A percentile compares a stretch with the other conserved stretches of the same genome.
phyloP scores from a whole-genome alignment of 2,888 invertebrate species.

The Blastobasis lacticolella region DNA sequence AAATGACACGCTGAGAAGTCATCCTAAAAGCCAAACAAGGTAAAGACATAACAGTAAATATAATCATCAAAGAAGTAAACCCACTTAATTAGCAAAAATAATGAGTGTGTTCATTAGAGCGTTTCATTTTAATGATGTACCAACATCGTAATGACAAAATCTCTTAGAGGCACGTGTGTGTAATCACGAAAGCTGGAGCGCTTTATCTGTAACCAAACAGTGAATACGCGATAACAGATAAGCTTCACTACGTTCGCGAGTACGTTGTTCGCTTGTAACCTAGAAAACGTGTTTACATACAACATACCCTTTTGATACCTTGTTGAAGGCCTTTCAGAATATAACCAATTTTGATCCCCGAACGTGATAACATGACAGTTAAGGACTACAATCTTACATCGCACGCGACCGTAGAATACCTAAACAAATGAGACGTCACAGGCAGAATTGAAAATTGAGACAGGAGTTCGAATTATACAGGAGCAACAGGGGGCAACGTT shows the following conservation, averaged over 20 bases:
- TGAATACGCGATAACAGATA: slow-evolving; percentile 41
- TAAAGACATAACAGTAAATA: background rate
- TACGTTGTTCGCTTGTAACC: slow-evolving; percentile 16
- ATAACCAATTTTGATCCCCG: too few species aligned
- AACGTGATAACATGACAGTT: too few species aligned
- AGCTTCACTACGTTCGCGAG: slow-evolving; percentile 37
- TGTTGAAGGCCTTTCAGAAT: background rate
- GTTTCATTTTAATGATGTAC: background rate
- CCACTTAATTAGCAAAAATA: background rate
- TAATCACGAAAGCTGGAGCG: slow-evolving; percentile 28
- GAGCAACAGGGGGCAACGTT: slow-evolving; percentile 14
- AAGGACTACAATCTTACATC: slow-evolving; percentile 8
- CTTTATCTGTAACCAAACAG: slow-evolving; percentile 51
- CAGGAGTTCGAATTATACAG: slow-evolving; percentile 10
- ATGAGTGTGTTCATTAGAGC: background rate
- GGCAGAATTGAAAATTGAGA: slow-evolving; percentile 17
- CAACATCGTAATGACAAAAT: background rate
- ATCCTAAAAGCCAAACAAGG: too few species aligned
- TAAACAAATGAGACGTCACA: slow-evolving; percentile 16
- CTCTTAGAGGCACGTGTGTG: slow-evolving; percentile 1
- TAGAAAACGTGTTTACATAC: background rate
- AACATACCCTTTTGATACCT: background rate
- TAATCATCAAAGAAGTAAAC: background rate
- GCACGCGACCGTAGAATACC: slow-evolving; percentile 2
- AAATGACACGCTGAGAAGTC: too few species aligned